These are phyloP conservation scores for Eleutherodactylus coqui DNA, from an alignment of 2,797 vertebrate species.

Conservation along the genomic window DNA sequence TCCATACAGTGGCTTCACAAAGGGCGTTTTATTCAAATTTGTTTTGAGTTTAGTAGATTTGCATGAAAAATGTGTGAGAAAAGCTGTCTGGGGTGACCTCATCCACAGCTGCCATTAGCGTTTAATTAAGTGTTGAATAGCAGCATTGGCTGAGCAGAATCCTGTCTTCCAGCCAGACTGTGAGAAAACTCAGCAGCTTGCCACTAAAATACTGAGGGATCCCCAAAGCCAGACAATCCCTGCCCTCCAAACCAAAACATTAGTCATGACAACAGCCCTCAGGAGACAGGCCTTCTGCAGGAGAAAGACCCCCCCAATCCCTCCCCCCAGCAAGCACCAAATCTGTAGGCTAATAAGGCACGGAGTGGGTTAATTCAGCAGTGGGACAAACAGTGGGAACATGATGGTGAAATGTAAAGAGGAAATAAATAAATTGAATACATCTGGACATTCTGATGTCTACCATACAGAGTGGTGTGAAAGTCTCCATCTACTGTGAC, in stretches of 20 bases:
- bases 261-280: constrained; percentile 52
- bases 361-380: constrained; percentile 54
- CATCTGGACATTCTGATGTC: constrained; percentile 48
- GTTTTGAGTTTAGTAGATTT: constrained; percentile 85
- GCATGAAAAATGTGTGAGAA: constrained; percentile 88
- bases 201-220: constrained; percentile 32
- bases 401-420: constrained; percentile 27
- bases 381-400: constrained; percentile 31
- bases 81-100: constrained; percentile 83
- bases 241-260: constrained; percentile 50
- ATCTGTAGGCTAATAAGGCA: constrained; percentile 34
- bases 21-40: constrained; percentile 86
- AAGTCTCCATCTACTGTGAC: constrained; percentile 42
- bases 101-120: constrained; percentile 88
- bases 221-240: constrained; percentile 62
- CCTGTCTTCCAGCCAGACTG: constrained; percentile 73
- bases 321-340: constrained; percentile 37
- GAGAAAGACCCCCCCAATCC: background rate
- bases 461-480: constrained; percentile 23
- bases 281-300: constrained; percentile 55
- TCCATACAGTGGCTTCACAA: constrained; percentile 73
- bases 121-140: constrained; percentile 88
- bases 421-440: constrained; percentile 49
- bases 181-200: constrained; percentile 68
- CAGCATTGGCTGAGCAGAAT: constrained; percentile 78